Conservation (phyloP, 2,113 vertebrate species). For the Paratilapia polleni region DNA sequence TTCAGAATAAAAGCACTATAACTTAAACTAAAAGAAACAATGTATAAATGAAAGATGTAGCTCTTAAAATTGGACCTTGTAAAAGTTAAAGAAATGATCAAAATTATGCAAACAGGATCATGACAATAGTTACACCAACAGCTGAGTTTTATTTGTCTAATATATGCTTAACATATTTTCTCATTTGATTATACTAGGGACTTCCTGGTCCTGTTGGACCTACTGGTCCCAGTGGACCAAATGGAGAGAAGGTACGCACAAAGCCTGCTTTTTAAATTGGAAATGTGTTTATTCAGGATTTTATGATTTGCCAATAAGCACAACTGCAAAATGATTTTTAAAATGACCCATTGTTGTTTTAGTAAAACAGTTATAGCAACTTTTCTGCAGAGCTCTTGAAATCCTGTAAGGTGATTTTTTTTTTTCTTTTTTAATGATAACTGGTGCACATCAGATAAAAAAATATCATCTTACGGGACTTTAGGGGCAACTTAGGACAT, state of each 20-base stretch:
- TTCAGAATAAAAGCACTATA: no score
- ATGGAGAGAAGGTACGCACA: conserved; percentile 91
- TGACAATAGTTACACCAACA: no score
- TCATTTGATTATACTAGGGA: conserved; percentile 82
- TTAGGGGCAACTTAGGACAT: neutral
- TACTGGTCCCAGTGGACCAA: conserved; percentile 86
- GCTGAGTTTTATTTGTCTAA: no score
- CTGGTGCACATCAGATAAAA: neutral
- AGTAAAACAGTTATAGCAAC: neutral
- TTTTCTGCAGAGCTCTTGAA: no score
- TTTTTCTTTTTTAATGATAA: neutral
- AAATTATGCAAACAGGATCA: no score
- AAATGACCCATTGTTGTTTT: neutral
- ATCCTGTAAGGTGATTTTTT: neutral
- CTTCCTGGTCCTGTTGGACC: conserved; percentile 92
- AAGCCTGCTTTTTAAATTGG: neutral
- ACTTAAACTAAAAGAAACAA: no score
- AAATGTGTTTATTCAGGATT: neutral
- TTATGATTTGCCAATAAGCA: neutral
- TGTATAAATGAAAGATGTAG: no score
- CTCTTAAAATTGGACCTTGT: no score
- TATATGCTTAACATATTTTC: neutral
- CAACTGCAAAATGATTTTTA: neutral
- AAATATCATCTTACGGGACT: neutral
- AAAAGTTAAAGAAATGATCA: no score